phyloP scores from a whole-genome alignment of 1,140 invertebrate genomes.

The Carcinoscorpius rotundicauda region DNA sequence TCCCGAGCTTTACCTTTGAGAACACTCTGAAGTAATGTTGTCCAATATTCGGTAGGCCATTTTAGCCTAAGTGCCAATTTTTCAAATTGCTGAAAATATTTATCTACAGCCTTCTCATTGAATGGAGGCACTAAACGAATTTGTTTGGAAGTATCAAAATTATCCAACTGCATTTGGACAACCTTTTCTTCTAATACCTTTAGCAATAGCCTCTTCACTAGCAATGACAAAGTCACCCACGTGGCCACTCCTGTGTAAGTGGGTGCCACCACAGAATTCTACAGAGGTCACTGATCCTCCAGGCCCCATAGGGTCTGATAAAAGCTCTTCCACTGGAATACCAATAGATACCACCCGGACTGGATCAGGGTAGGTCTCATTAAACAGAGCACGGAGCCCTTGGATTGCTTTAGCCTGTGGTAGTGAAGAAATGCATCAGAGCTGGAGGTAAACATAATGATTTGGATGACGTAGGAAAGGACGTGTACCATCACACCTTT shows the following conservation, averaged over 20 bases:
- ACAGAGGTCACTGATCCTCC: slow-evolving; percentile 75
- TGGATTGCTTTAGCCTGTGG: slow-evolving; percentile 78
- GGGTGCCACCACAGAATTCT: slow-evolving; percentile 98
- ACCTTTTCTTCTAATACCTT: slow-evolving; percentile 93
- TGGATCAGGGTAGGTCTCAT: slow-evolving; percentile 98
- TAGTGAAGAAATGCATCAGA: slow-evolving; percentile 90
- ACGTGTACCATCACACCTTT: slow-evolving; percentile 99
- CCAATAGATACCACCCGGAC: slow-evolving; percentile 94
- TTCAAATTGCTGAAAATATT: no score
- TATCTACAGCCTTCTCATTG: no score
- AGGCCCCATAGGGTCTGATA: slow-evolving; percentile 65
- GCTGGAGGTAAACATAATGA: slow-evolving; percentile 99
- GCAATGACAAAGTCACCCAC: slow-evolving; percentile 79
- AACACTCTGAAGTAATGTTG: no score
- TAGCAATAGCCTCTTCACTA: slow-evolving; percentile 97
- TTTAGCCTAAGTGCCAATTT: no score
- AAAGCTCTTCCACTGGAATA: slow-evolving; percentile 75
- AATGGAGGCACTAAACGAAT: no score
- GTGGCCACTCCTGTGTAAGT: slow-evolving; percentile 25
- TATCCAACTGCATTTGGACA: no score
- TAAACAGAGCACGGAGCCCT: slow-evolving; percentile 94
- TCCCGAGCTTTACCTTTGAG: no score
- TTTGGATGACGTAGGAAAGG: slow-evolving; percentile 98
- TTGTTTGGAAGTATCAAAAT: no score
- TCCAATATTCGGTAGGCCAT: no score